These are phyloP conservation scores for Lates japonicus DNA, from an alignment of 2,797 vertebrate species.

Conservation along the genomic window DNA sequence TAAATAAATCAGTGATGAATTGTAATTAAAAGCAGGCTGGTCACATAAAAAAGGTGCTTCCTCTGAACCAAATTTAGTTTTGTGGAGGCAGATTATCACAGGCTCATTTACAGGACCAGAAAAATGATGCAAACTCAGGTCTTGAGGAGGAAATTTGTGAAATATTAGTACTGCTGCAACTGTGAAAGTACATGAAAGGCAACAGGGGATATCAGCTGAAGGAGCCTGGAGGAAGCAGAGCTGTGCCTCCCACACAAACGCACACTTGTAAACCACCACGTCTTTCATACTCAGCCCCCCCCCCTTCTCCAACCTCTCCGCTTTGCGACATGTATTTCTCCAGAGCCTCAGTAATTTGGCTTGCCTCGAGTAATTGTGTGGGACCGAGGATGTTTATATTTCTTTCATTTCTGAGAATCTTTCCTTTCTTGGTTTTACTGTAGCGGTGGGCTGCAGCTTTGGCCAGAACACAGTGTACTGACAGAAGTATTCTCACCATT, in stretches of 20 bases:
- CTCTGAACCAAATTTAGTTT: neutral
- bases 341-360: conserved; percentile 29
- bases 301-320: conserved; percentile 20
- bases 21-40: neutral
- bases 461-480: conserved; percentile 77
- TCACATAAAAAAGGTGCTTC: neutral
- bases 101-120: conserved; percentile 6
- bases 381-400: conserved; percentile 23
- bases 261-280: conserved; percentile 60
- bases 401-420: conserved; percentile 24
- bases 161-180: conserved; percentile 39
- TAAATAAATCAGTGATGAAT: conserved; percentile 7
- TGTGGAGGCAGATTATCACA: neutral
- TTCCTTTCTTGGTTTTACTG: conserved; percentile 16
- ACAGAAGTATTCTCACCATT: conserved; percentile 78
- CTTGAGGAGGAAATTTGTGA: conserved; percentile 8
- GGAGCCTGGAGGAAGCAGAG: conserved; percentile 73
- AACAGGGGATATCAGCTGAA: conserved; percentile 51
- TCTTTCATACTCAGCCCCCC: conserved; percentile 52
- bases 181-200: conserved; percentile 38
- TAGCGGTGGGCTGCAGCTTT: conserved; percentile 49
- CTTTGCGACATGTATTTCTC: conserved; percentile 25
- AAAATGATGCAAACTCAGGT: conserved; percentile 8
- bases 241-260: conserved; percentile 77
- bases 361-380: conserved; percentile 21